Percentiles rank a stretch among this genome's conserved stretches.
phyloP scores from a whole-genome alignment of 2,113 vertebrate species.

The Ia io region DNA sequence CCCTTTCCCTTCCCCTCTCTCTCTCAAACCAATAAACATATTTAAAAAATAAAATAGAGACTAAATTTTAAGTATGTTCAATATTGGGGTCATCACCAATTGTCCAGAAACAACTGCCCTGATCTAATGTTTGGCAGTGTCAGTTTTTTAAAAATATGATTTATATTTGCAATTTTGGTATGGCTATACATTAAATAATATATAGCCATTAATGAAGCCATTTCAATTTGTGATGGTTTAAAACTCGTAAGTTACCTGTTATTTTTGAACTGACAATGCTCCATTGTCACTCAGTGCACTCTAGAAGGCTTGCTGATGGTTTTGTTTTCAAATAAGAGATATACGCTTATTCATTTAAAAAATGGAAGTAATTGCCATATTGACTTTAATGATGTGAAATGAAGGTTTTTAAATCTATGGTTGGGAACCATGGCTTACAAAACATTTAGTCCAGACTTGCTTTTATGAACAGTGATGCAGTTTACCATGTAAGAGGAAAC shows the following conservation, averaged over 20 bases:
- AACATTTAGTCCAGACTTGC: neutral
- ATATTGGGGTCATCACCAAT: neutral
- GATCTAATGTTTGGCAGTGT: neutral
- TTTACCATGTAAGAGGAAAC: neutral
- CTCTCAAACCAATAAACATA: neutral
- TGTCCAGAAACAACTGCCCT: neutral
- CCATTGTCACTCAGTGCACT: neutral
- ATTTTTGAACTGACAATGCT: neutral
- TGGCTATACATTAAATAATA: neutral
- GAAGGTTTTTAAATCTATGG: neutral
- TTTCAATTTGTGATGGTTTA: neutral
- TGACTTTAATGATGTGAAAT: neutral
- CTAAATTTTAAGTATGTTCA: constrained; percentile 25
- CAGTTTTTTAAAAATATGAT: neutral
- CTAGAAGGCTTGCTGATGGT: neutral
- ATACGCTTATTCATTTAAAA: neutral
- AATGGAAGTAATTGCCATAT: neutral
- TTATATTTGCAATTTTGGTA: neutral
- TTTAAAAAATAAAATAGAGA: neutral
- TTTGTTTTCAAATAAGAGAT: neutral
- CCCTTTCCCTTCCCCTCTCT: too few relatives aligned
- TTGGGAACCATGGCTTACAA: neutral
- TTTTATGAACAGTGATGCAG: neutral
- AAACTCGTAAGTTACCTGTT: neutral
- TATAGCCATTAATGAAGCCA: neutral